Conservation (phyloP, 2,797 vertebrate genomes). For the Crocodylus rhombifer region DNA sequence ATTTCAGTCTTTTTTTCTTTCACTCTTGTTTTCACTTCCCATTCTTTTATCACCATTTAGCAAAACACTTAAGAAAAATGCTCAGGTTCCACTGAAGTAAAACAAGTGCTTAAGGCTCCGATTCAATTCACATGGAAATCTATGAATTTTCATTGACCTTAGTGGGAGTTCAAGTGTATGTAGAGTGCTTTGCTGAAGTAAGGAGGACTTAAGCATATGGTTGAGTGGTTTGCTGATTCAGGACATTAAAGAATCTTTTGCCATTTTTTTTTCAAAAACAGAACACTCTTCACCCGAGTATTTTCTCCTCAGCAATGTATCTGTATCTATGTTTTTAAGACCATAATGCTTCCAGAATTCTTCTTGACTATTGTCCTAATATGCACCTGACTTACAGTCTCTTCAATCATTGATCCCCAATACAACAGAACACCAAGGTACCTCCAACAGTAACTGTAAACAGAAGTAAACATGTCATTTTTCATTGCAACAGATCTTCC, state of each 20-base stretch:
- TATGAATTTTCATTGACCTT: background rate
- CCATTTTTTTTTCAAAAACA: background rate
- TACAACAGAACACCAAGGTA: too few relatives aligned
- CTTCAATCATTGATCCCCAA: too few relatives aligned
- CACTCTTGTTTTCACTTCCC: background rate
- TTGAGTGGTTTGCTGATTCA: conserved; percentile 34
- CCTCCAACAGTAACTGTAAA: too few relatives aligned
- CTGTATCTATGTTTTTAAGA: background rate
- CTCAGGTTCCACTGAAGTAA: background rate
- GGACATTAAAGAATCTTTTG: conserved; percentile 16
- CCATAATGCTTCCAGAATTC: background rate
- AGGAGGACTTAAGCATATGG: conserved; percentile 49
- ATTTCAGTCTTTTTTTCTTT: background rate
- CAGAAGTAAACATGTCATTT: background rate
- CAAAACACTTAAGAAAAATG: background rate
- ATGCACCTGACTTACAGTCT: background rate
- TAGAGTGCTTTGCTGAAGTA: conserved; percentile 38
- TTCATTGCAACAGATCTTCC: background rate
- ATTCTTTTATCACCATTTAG: background rate
- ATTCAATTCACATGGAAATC: background rate
- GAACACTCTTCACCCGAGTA: background rate
- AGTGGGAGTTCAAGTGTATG: conserved; percentile 56
- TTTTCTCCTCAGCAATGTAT: background rate
- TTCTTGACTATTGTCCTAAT: background rate
- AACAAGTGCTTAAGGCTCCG: background rate